Evolutionary conservation across 1,140 invertebrate genomes (phyloP).

Genomic region (Hyles euphorbiae): DNA sequence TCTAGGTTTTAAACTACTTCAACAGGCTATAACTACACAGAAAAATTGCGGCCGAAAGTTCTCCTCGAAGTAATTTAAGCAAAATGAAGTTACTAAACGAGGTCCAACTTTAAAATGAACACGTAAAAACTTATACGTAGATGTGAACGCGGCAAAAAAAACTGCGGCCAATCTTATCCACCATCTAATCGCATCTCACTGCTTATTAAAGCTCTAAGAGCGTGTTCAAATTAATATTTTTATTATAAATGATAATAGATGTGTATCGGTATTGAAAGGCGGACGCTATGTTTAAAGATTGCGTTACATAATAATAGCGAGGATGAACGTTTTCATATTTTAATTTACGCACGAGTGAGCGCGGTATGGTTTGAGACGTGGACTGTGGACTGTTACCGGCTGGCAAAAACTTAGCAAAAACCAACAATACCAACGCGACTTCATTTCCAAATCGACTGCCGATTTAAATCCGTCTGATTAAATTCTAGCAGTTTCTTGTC

Average conservation of each 20-base stretch:
- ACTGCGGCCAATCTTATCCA: constrained; percentile 21
- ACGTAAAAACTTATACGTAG: neutral
- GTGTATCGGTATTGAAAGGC: constrained; percentile 23
- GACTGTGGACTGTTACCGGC: constrained; percentile 11
- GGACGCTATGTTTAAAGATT: constrained; percentile 12
- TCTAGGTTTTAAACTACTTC: too few species aligned
- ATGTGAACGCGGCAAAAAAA: constrained; percentile 2
- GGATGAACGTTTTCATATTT: constrained; percentile 31
- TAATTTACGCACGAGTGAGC: constrained; percentile 34
- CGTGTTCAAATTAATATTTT: constrained; percentile 32
- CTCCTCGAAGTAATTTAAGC: too few species aligned
- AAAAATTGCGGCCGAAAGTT: too few species aligned
- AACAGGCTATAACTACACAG: too few species aligned
- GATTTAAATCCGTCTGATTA: constrained; percentile 3
- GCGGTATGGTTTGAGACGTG: constrained; percentile 2
- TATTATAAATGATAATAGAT: constrained; percentile 21
- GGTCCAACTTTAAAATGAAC: neutral
- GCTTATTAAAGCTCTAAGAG: constrained; percentile 13
- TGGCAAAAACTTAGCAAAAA: constrained; percentile 24
- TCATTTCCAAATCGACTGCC: constrained; percentile 3
- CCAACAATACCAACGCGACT: constrained; percentile 6
- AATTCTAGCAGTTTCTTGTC: constrained; percentile 6
- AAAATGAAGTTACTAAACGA: too few species aligned
- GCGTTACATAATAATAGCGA: constrained; percentile 25
- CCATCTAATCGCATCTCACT: constrained; percentile 20